These are phyloP conservation scores for Synanthedon andrenaeformis DNA, from an alignment of 2,888 invertebrate genomes.

Conservation along the genomic window DNA sequence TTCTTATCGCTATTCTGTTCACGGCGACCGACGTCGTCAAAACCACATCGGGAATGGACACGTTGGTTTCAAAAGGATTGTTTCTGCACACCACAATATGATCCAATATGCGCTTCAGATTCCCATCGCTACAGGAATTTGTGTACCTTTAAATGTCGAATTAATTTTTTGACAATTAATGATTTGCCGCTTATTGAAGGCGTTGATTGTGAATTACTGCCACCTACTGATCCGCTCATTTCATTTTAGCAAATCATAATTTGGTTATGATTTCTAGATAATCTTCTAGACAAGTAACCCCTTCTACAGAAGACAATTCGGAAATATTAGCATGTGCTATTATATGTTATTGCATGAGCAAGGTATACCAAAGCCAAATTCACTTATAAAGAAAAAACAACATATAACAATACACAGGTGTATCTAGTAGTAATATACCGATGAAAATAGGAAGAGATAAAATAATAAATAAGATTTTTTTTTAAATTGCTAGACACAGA, in stretches of 20 bases:
- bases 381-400: no score
- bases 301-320: no score
- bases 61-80: slow-evolving; percentile 13
- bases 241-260: not conserved
- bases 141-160: slow-evolving; percentile 23
- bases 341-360: no score
- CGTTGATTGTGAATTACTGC: slow-evolving; percentile 16
- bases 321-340: no score
- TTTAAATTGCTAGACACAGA: no score
- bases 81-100: slow-evolving; percentile 25
- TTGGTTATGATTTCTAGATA: not conserved
- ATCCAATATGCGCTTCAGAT: slow-evolving; percentile 27
- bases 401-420: no score
- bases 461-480: no score
- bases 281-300: no score
- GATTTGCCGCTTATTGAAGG: slow-evolving; percentile 8
- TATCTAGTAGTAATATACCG: no score
- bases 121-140: slow-evolving; percentile 19
- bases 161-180: slow-evolving; percentile 12
- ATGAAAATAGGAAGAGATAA: no score
- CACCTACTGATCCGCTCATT: slow-evolving; percentile 5
- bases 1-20: not conserved
- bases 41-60: slow-evolving; percentile 6
- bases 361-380: no score
- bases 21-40: not conserved